Evolutionary conservation across 2,797 vertebrate genomes (phyloP), one percentile per base, ranked within the genome.

Genomic region (Sciaenops ocellatus): DNA sequence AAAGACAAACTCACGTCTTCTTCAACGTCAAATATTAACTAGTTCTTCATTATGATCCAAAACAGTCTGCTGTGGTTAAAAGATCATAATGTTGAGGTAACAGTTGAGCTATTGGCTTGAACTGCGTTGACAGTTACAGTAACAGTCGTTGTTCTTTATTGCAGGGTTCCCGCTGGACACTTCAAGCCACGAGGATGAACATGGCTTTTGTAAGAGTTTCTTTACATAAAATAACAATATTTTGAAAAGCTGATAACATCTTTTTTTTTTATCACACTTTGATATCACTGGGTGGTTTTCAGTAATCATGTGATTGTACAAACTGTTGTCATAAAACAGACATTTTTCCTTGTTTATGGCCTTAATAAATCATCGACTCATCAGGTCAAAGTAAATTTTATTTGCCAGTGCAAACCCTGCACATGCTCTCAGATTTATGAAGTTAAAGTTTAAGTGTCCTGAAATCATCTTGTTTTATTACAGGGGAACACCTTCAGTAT

Each of bases 141-240:
- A 38, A 38, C 34, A 38, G 34, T 55, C 0, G 6, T 28, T 48
- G 78, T 69, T 69, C 46, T 81, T 56, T 69, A 1, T 84, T 59
- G 51, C 87, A 99, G 98, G 98, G 98, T 52, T 99, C 98, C 71
- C 96, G 98, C 30, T 99, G 98, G 98, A 99, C 98, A 13, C 94
- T 99, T 34, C 98, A 99, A 85, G 97, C 98, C 62, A 98, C 96
- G 16, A 95, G 95, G 92, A 99, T 99, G 98, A 96, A 98, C 92
- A 87, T 97, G 90, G 94, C 97, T 85, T 95, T 99, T 91, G 98
- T 99, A 94, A 98, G 98, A 61, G 8, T 61, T 73, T 42, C 16
- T 30, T 62, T 30, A 18, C 0, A 20, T 69, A 2, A 57, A 12
- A 17, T 51, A 46, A 75, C 10, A 42, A 0, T 18, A 48, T 46